Conservation (phyloP, 2,888 invertebrate species). For the Lysandra coridon region DNA sequence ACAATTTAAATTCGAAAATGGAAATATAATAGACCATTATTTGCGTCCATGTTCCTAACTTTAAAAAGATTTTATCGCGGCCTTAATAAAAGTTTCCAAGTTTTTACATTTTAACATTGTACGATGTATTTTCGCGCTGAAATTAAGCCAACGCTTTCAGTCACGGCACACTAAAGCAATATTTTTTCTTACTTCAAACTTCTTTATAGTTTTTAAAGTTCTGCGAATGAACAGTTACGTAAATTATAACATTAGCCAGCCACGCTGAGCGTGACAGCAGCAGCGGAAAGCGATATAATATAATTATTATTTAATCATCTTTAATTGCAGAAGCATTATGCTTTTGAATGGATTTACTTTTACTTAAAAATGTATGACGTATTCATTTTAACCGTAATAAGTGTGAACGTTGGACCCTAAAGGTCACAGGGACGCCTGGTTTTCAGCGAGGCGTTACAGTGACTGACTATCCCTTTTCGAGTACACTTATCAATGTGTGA, state of each 20-base stretch:
- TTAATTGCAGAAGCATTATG: too few relatives aligned
- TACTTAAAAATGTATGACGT: too few relatives aligned
- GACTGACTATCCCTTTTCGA: too few relatives aligned
- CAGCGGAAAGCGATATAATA: background rate
- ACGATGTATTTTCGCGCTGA: background rate
- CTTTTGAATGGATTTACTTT: too few relatives aligned
- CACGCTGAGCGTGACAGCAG: background rate
- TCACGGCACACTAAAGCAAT: background rate
- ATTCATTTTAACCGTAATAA: too few relatives aligned
- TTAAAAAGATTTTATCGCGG: conserved; percentile 23
- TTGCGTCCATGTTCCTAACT: conserved; percentile 7
- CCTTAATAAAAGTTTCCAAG: conserved; percentile 23
- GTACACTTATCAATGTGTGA: too few relatives aligned
- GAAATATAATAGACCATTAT: background rate
- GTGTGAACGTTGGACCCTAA: too few relatives aligned
- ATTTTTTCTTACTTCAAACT: background rate
- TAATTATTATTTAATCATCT: too few relatives aligned
- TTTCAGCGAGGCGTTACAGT: too few relatives aligned
- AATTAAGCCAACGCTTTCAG: conserved; percentile 1
- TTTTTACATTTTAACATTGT: conserved; percentile 9
- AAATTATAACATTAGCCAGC: background rate
- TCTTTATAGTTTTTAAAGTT: background rate
- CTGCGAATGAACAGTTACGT: background rate
- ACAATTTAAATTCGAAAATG: background rate
- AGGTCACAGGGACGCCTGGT: too few relatives aligned